Conservation (phyloP, 2,113 vertebrate genomes). For the Trochalopteron elliotii region DNA sequence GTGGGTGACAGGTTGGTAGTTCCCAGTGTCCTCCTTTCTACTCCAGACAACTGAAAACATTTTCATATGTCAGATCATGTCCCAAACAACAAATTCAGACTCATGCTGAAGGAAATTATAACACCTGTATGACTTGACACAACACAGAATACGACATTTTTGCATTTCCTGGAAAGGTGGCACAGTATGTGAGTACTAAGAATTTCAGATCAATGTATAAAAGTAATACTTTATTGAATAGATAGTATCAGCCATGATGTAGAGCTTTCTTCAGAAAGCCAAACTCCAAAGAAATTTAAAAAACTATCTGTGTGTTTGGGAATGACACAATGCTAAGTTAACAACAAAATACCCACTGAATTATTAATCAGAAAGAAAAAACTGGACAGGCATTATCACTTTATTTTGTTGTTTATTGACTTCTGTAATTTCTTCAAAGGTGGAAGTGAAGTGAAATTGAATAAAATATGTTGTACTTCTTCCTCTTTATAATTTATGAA, state of each 20-base stretch:
- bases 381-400: background rate
- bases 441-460: background rate
- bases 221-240: background rate
- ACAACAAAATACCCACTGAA: background rate
- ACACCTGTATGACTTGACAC: background rate
- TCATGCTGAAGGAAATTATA: background rate
- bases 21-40: background rate
- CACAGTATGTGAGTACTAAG: background rate
- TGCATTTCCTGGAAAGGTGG: background rate
- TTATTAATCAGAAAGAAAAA: background rate
- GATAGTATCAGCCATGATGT: background rate
- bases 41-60: background rate
- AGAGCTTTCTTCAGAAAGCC: background rate
- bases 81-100: background rate
- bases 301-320: background rate
- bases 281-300: background rate
- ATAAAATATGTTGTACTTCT: background rate
- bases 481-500: background rate
- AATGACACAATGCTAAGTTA: background rate
- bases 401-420: background rate
- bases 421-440: background rate
- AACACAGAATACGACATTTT: background rate
- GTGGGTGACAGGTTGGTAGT: rapidly evolving
- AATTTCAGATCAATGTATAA: background rate
- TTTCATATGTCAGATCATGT: background rate